Base-by-base conservation (phyloP, 2,888 invertebrate species). In the Andrena haemorrhoa region DNA sequence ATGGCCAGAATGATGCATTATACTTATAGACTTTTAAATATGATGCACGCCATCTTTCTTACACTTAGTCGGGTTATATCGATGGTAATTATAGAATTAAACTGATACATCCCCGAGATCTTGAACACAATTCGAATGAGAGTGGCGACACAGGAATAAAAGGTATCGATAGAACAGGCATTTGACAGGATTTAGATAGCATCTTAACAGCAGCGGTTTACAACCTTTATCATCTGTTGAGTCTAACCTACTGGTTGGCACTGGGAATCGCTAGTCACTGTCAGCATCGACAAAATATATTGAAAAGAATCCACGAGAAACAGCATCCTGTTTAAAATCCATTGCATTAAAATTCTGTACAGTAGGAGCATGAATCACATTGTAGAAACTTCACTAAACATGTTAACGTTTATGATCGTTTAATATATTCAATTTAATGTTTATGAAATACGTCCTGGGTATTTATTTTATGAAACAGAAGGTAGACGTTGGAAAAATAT, bases 161-260 rank as follows among this genome's bases (percentile, higher is more conserved):
- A 84, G 90, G 90, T 92, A 91, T 89, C 92, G 87, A 92, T 91
- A 88, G 87, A 89, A 86, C 84, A 83, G 86, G 86, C 87, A 90
- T 92, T 92, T 90, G 90, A 91, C 91, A 89, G 91, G 92, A 92
- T 92, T 92, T 92, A 92, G 92, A 92, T 92, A 82, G 35, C 89
- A 92, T 92, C 92, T 84, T 79, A 88, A 86, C 89, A 73, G 83
- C 87, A 69, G 84, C 80, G 83, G 84, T 89, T 89, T 87, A 88
- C 88, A 88, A 83, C 83, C 83, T 88, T 88, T 86, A 88, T 88
- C 88, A 51, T 88, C 83, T 53, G 76, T 58, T 64, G 71, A 61
- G 74, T 75, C 72, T 75, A 79, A 79, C 82, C 79, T 83, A 87
- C 78, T 81, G 85, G 84, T 82, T 74, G 61, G 58, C 76, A 76